phyloP scores from a whole-genome alignment of 2,797 vertebrate species.

The Uromys caudimaculatus region DNA sequence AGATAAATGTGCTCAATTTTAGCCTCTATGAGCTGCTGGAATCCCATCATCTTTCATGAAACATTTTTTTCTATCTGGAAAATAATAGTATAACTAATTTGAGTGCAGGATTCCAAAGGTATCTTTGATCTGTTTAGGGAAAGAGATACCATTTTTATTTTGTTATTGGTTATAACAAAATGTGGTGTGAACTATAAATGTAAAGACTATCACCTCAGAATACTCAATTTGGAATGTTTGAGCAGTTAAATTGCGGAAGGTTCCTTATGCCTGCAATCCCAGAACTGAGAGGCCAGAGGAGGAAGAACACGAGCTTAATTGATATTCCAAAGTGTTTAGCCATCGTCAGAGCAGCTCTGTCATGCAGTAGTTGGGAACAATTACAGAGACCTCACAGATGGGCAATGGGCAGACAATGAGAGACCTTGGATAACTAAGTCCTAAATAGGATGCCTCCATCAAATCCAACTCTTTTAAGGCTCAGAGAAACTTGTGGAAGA shows the following conservation, averaged over 20 bases:
- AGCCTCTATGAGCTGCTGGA: background rate
- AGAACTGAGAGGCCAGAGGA: background rate
- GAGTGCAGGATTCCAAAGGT: background rate
- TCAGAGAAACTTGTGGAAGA: background rate
- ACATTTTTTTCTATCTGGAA: background rate
- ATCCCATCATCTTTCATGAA: background rate
- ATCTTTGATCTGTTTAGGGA: background rate
- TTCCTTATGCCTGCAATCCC: background rate
- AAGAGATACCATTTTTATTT: background rate
- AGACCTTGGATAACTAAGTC: background rate
- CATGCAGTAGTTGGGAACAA: background rate
- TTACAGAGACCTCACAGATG: background rate
- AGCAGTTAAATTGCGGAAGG: background rate
- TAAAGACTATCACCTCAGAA: background rate
- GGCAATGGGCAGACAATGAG: background rate
- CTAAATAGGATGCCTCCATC: background rate
- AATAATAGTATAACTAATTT: background rate
- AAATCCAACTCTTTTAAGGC: background rate
- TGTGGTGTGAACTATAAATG: background rate
- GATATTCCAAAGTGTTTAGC: background rate
- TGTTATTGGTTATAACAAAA: background rate
- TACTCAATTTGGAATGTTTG: background rate
- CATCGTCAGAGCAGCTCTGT: background rate
- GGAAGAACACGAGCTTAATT: background rate
- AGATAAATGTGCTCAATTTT: background rate